Evolutionary conservation across 35 echinoderm and acorn worm genomes (phyloP), one percentile per base, ranked within the genome.

Genomic region (Lytechinus pictus): DNA sequence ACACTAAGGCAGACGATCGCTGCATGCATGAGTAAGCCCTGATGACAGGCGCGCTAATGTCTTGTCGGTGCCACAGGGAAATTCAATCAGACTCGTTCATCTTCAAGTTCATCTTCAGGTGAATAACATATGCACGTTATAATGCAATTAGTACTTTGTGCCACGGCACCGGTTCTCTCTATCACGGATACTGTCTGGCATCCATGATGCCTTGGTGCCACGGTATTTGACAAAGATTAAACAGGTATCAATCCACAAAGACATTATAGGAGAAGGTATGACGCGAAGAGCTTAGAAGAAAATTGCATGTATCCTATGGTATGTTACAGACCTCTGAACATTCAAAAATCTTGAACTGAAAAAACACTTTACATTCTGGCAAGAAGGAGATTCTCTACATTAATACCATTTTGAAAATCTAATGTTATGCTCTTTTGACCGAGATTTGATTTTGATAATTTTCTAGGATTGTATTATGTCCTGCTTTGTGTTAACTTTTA

Each of bases 41-140:
- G 66, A n/a, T 79, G 66, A 79, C 66, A 79, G 66, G 66, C 66
- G 19, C 66, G 21, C 66, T 79, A 79, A 79, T 79, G 66, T 79
- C 66, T n/a, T 24, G 66, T 79, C 66, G 66, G 66, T 79, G 66
- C 66, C 66, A 79, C 14, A 16, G 66, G 66, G 66, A 79, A 79
- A 79, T 79, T 79, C 66, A 79, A 79, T 79, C 66, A 79, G 66
- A 79, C 66, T 79, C 16, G 66, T 79, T 79, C 66, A 79, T 79
- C 66, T 79, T 79, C 66, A 79, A 79, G 66, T 79, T 79, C 66
- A 79, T 79, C 66, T 79, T 79, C 66, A 79, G 66, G 66, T 79
- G 66, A 79, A 79, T 79, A 19, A 79, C 24, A 14, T 79, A 79
- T 79, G 66, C 66, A 79, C 21, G 66, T 79, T 79, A n/a, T 79